Evolutionary conservation across 2,797 vertebrate genomes (phyloP).

Genomic region (Enteromius argenteus): DNA sequence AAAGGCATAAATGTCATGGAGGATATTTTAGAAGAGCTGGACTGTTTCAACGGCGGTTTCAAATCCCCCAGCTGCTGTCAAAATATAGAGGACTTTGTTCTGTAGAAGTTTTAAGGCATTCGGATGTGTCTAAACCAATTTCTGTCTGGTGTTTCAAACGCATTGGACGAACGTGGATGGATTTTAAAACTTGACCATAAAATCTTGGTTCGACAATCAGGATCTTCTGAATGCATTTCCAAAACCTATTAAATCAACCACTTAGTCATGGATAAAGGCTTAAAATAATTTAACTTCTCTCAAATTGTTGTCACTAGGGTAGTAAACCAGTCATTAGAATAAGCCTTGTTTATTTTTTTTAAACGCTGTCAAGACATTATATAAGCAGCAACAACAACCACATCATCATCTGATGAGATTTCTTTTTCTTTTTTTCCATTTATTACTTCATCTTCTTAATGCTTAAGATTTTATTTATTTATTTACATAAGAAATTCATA

Average conservation of each 20-base stretch:
- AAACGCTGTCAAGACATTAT: not conserved
- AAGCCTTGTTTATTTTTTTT: not conserved
- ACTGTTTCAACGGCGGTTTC: slow-evolving; percentile 12
- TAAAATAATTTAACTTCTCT: not conserved
- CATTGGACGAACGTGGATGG: not conserved
- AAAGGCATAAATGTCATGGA: slow-evolving; percentile 24
- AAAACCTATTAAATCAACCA: not conserved
- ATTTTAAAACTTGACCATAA: slow-evolving; percentile 19
- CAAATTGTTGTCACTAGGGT: not conserved
- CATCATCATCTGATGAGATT: not conserved
- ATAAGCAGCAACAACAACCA: not conserved
- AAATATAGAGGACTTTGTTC: slow-evolving; percentile 21
- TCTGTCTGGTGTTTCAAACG: slow-evolving; percentile 11
- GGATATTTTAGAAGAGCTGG: slow-evolving; percentile 16
- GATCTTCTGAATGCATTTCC: not conserved
- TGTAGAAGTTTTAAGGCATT: slow-evolving; percentile 15
- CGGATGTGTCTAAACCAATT: slow-evolving; percentile 26
- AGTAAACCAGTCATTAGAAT: not conserved
- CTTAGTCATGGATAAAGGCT: not conserved
- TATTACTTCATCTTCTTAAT: no score
- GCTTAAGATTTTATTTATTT: no score
- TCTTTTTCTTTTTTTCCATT: no score
- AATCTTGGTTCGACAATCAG: not conserved
- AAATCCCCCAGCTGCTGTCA: slow-evolving; percentile 26
- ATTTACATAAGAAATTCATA: not conserved